Evolutionary conservation across 2,797 vertebrate genomes (phyloP).

Genomic region (Trachops cirrhosus): DNA sequence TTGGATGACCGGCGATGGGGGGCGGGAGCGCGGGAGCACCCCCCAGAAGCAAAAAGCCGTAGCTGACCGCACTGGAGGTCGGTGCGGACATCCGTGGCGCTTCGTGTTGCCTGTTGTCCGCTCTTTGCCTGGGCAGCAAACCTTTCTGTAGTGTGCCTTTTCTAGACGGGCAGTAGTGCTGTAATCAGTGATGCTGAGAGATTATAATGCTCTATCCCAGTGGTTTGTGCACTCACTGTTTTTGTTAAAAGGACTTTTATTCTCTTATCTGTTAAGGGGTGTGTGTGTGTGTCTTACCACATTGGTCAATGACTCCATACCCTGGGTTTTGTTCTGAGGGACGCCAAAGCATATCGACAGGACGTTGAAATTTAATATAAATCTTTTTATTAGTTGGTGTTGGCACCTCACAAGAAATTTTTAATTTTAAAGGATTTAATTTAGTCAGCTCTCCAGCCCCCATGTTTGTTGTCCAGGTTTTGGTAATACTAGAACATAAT

Average conservation of each 20-base stretch:
- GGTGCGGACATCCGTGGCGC: rapidly evolving
- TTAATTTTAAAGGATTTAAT: neutral
- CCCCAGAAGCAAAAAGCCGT: rapidly evolving
- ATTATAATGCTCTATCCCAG: neutral
- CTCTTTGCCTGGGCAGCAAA: neutral
- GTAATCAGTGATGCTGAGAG: neutral
- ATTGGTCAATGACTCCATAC: neutral
- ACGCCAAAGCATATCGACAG: neutral
- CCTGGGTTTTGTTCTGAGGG: neutral
- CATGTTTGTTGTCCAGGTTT: neutral
- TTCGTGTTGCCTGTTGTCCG: rapidly evolving
- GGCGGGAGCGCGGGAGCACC: too few relatives aligned
- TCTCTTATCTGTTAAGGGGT: neutral
- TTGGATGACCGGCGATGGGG: neutral
- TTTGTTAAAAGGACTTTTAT: neutral
- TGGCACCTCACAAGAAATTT: neutral
- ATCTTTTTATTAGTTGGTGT: neutral
- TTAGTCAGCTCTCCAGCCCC: neutral
- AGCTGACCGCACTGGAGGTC: rapidly evolving
- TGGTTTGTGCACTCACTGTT: neutral
- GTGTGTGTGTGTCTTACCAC: neutral
- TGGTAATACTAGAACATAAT: neutral
- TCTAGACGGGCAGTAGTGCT: neutral
- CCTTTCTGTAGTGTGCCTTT: neutral
- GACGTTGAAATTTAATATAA: neutral